Conservation (phyloP, 2,888 invertebrate genomes). For the Ceramica pisi region DNA sequence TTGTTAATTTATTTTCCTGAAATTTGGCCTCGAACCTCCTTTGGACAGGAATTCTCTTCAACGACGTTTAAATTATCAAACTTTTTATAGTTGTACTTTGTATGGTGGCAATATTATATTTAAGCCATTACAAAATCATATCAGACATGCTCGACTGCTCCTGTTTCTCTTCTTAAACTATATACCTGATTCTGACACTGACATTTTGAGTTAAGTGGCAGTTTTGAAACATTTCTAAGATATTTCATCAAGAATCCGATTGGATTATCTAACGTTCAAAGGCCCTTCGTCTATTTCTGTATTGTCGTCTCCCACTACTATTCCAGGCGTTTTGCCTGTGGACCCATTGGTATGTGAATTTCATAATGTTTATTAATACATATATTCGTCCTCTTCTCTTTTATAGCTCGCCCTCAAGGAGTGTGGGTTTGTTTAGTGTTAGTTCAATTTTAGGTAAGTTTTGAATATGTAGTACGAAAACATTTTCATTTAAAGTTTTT, state of each 20-base stretch:
- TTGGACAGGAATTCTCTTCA: background rate
- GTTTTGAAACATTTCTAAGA: background rate
- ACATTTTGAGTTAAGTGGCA: too few relatives aligned
- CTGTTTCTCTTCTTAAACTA: background rate
- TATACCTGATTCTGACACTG: background rate
- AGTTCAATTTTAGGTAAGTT: background rate
- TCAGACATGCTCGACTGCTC: background rate
- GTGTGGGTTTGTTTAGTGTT: slow-evolving; percentile 16
- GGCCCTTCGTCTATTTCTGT: slow-evolving; percentile 53
- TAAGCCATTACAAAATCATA: background rate
- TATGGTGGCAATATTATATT: too few relatives aligned
- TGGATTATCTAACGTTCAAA: slow-evolving; percentile 23
- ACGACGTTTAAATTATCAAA: background rate
- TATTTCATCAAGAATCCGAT: slow-evolving; percentile 29
- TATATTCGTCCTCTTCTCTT: slow-evolving; percentile 39
- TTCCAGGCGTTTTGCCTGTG: slow-evolving; percentile 42
- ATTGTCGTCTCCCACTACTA: slow-evolving; percentile 39
- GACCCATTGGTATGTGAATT: slow-evolving; percentile 47
- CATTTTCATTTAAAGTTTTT: background rate
- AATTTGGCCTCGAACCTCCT: background rate
- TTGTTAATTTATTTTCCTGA: slow-evolving; percentile 25
- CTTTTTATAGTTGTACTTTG: too few relatives aligned
- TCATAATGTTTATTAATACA: slow-evolving; percentile 61
- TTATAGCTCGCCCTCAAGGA: slow-evolving; percentile 25
- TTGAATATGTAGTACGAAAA: background rate